Evolutionary conservation across 2,113 vertebrate genomes (phyloP).

Genomic region (Cygnus buccinator): DNA sequence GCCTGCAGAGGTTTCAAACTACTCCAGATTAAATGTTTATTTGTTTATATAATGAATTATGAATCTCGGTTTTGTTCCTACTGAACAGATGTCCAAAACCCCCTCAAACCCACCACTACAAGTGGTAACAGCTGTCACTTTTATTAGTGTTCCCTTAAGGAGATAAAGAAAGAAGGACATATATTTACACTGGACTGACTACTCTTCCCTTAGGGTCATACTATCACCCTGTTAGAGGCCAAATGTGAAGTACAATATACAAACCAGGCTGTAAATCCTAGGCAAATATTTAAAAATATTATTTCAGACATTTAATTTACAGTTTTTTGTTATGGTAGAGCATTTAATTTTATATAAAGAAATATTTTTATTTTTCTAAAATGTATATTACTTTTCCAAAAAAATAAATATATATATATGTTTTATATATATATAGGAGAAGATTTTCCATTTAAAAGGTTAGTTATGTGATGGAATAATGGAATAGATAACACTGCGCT

Average conservation of each 20-base stretch:
- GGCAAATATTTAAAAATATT: background rate
- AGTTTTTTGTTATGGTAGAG: background rate
- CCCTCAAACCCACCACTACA: background rate
- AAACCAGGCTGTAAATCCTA: background rate
- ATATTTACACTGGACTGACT: background rate
- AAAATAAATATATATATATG: background rate
- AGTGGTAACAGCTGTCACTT: background rate
- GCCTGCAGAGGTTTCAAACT: background rate
- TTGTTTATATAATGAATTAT: background rate
- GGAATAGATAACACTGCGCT: background rate
- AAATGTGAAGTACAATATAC: background rate
- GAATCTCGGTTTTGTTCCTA: background rate
- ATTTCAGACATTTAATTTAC: background rate
- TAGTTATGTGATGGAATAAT: background rate
- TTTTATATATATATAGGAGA: background rate
- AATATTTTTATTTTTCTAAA: background rate
- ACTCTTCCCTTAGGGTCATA: background rate
- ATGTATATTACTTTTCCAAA: accelerated
- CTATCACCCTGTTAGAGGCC: background rate
- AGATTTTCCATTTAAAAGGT: accelerated
- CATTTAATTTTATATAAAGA: background rate
- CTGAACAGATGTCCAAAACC: background rate
- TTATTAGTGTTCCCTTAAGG: background rate
- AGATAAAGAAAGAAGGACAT: background rate
- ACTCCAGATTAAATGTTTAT: background rate